A percentile compares a stretch with the other conserved stretches of the same genome.
phyloP scores from a whole-genome alignment of 2,797 vertebrate genomes.

The Clarias pachynema region DNA sequence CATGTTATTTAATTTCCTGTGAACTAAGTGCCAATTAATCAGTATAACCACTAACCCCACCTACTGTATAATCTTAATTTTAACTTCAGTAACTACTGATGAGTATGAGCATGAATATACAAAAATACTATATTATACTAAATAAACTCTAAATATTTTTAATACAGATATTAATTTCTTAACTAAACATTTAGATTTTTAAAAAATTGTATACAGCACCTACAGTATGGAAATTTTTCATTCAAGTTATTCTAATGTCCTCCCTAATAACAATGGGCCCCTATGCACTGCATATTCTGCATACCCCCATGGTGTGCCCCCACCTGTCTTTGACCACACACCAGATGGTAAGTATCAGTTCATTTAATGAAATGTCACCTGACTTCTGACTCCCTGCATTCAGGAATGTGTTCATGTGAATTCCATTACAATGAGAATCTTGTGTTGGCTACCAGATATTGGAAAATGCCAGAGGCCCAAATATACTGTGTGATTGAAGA shows the following conservation, averaged over 20 bases:
- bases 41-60: background rate
- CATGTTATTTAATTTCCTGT: background rate
- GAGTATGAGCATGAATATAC: background rate
- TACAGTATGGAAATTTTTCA: too few species aligned
- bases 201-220: too few species aligned
- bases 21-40: background rate
- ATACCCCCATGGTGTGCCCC: background rate
- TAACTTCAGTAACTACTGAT: background rate
- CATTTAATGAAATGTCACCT: background rate
- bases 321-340: constrained; percentile 4
- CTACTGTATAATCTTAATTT: background rate
- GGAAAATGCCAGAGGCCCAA: background rate
- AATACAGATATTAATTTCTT: background rate
- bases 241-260: background rate
- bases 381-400: background rate
- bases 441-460: background rate
- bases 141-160: background rate
- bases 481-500: background rate
- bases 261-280: background rate
- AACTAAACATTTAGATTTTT: background rate
- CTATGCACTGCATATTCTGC: background rate
- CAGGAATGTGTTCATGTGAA: background rate
- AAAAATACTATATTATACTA: background rate
- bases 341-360: background rate
- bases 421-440: background rate